phyloP scores from a whole-genome alignment of 2,888 invertebrate species.

The Ochropleura plecta region DNA sequence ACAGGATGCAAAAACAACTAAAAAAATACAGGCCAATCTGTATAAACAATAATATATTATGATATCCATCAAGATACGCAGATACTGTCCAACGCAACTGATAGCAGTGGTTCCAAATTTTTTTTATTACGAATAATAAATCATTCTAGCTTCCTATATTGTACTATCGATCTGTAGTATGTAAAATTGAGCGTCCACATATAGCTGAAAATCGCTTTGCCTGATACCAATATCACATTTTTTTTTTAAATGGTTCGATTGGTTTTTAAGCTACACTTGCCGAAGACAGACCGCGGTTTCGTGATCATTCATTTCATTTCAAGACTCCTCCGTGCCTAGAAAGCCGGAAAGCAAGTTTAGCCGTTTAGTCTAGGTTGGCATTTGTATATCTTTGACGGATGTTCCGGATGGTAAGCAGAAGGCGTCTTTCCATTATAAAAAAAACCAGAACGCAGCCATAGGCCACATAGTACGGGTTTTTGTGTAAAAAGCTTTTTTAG shows the following conservation, averaged over 20 bases:
- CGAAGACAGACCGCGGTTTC: not conserved
- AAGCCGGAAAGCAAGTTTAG: too few relatives aligned
- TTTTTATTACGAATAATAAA: slow-evolving; percentile 52
- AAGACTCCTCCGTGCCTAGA: not conserved
- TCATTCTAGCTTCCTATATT: slow-evolving; percentile 42
- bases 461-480: too few relatives aligned
- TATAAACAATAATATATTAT: slow-evolving; percentile 40
- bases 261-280: not conserved
- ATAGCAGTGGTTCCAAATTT: slow-evolving; percentile 46
- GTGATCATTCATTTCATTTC: not conserved
- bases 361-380: too few relatives aligned
- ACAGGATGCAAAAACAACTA: slow-evolving; percentile 24
- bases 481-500: too few relatives aligned
- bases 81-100: slow-evolving; percentile 44
- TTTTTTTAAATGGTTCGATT: not conserved
- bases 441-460: too few relatives aligned
- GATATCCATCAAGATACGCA: slow-evolving; percentile 51
- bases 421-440: too few relatives aligned
- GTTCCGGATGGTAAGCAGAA: too few relatives aligned
- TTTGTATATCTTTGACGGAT: too few relatives aligned
- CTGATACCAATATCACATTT: not conserved
- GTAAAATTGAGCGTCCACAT: not conserved
- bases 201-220: slow-evolving; percentile 14
- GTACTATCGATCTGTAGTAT: slow-evolving; percentile 37
- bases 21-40: slow-evolving; percentile 21